These are phyloP conservation scores for Centruroides sculpturatus DNA, from an alignment of 1,140 invertebrate species.

Conservation along the genomic window DNA sequence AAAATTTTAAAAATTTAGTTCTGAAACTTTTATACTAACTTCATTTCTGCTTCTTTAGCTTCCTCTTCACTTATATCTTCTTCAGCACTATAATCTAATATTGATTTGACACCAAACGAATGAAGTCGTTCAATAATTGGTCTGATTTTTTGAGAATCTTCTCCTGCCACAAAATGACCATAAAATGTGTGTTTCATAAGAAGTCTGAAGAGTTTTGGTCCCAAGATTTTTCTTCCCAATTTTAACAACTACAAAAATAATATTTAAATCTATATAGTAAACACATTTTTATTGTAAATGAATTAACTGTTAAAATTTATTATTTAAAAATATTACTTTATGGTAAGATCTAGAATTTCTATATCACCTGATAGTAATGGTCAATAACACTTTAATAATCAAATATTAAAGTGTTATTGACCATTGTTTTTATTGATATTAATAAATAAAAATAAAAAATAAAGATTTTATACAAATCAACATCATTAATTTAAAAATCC, in stretches of 20 bases:
- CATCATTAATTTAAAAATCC: too few relatives aligned
- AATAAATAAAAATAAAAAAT: too few relatives aligned
- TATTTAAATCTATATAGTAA: background rate
- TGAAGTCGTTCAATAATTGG: conserved; percentile 55
- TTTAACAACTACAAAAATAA: conserved; percentile 66
- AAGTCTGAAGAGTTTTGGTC: conserved; percentile 65
- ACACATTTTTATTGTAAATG: background rate
- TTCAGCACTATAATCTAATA: conserved; percentile 96
- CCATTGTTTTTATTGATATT: too few relatives aligned
- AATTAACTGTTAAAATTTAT: background rate
- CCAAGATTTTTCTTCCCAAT: conserved; percentile 57
- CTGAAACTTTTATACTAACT: conserved; percentile 42
- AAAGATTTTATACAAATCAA: too few relatives aligned
- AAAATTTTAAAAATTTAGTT: background rate
- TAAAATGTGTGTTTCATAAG: conserved; percentile 93
- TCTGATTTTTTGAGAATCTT: conserved; percentile 72
- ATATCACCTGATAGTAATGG: too few relatives aligned
- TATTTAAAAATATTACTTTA: background rate
- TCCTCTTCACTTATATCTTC: conserved; percentile 85
- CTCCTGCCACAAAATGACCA: conserved; percentile 95
- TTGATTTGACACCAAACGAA: conserved; percentile 94
- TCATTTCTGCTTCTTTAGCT: conserved; percentile 76
- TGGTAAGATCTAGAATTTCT: background rate
- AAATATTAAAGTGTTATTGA: too few relatives aligned
- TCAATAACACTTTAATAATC: too few relatives aligned